These are phyloP conservation scores for Microctonus aethiopoides DNA, from an alignment of 2,888 invertebrate genomes.

Conservation along the genomic window DNA sequence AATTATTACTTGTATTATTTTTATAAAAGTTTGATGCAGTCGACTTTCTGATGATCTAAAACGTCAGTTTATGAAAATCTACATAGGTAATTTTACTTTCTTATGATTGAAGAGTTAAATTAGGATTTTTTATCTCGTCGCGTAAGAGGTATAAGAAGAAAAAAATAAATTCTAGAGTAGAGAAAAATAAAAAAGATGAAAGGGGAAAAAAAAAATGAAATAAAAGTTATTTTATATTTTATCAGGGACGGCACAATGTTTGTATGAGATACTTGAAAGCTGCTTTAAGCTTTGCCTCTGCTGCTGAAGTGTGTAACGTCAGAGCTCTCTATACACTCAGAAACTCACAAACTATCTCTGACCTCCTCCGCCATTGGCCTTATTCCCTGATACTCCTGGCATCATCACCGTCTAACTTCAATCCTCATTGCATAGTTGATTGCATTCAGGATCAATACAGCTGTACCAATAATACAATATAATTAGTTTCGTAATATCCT, in stretches of 20 bases:
- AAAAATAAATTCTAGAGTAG: too few relatives aligned
- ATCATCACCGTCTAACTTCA: not conserved
- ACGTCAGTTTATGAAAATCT: not conserved
- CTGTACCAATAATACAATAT: not conserved
- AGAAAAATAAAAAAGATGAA: not conserved
- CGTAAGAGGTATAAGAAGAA: too few relatives aligned
- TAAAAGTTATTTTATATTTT: constrained; percentile 2
- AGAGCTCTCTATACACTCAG: not conserved
- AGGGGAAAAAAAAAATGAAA: not conserved
- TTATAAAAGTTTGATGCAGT: not conserved
- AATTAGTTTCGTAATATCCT: not conserved
- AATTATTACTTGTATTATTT: not conserved
- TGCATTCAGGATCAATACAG: not conserved
- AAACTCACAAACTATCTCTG: not conserved
- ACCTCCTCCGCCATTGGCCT: not conserved
- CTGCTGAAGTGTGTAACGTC: too few relatives aligned
- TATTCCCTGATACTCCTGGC: constrained; percentile 8
- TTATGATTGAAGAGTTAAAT: not conserved
- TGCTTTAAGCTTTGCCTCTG: not conserved
- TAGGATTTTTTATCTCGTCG: not conserved
- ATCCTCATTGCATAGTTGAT: not conserved
- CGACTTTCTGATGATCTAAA: not conserved
- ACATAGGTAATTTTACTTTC: not conserved
- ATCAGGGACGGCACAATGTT: not conserved
- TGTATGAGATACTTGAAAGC: not conserved